phyloP scores from a whole-genome alignment of 2,888 invertebrate species.

The Cheilosia impressa region DNA sequence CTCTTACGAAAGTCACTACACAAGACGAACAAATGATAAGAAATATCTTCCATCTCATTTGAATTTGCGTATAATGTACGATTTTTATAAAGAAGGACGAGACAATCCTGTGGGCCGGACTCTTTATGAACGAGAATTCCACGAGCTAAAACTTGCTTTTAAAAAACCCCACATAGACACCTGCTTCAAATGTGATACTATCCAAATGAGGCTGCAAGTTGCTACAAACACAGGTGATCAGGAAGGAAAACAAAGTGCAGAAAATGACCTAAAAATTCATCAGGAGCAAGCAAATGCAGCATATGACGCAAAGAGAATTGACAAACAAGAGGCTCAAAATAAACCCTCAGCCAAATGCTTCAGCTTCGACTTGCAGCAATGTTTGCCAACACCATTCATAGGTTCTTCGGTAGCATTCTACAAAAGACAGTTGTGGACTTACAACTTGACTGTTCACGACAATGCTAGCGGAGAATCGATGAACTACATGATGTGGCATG shows the following conservation, averaged over 20 bases:
- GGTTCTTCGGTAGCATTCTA: no score
- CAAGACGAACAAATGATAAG: neutral
- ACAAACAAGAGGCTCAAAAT: neutral
- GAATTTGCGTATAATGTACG: neutral
- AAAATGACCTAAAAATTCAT: constrained; percentile 13
- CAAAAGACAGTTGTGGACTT: no score
- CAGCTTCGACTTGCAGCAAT: neutral
- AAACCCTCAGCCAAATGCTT: neutral
- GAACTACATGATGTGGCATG: no score
- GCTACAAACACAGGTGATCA: constrained; percentile 21
- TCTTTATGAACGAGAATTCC: constrained; percentile 39
- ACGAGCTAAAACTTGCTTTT: no score
- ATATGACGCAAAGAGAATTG: constrained; percentile 12
- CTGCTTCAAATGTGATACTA: constrained; percentile 24
- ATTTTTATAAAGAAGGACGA: constrained; percentile 22
- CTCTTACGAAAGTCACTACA: neutral
- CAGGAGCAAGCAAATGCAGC: constrained; percentile 18
- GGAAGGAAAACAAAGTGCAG: constrained; percentile 2
- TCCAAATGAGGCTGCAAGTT: constrained; percentile 26
- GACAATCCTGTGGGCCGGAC: constrained; percentile 17
- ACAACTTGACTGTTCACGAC: no score
- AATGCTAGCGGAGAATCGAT: no score
- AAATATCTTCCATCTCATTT: neutral
- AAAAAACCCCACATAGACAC: neutral
- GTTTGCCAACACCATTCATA: no score